Base-by-base conservation (phyloP, 2,888 invertebrate species). In the Zootermopsis nevadensis region DNA sequence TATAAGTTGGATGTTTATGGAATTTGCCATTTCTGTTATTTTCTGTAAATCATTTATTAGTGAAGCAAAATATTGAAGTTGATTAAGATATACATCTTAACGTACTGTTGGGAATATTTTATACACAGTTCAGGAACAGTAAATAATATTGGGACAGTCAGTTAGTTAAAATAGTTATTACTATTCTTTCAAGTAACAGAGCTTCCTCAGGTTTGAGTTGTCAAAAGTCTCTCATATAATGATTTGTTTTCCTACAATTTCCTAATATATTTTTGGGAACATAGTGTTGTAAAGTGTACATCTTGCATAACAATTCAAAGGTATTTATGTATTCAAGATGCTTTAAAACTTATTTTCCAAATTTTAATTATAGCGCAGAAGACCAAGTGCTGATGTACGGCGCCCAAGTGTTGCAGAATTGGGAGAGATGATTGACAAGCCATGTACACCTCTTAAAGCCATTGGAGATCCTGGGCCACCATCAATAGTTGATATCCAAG, bases 331-430 rank as follows among this genome's bases (percentile, higher is more conserved):
- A 12, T 27, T 27, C 8, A 8, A 27, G 27, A 55, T 27, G 27
- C 27, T 60, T 60, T 60, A 27, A 8, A 27, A 10, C n/a, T 60
- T 2, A 60, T 12, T 27, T 8, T n/a, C n/a, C 2, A 53, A 53
- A 77, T 53, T 27, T 0, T 27, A 27, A 22, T 77, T 53, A 53
- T 89, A 94, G 94, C 92, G 94, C 89, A 94, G 98, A 89, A 94
- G 98, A 89, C 96, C 97, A 88, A 97, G 97, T 87, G 93, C 96
- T 87, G 98, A 98, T 91, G 94, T 96, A 86, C 93, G 98, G 88
- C 93, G 98, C 87, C 97, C 97, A 83, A 97, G 97, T 88, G 93
- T 97, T 87, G 95, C 96, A 88, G 97, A 97, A 89, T 91, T 97
- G 88, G 97, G 97, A 90, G 97, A 97, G 89, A 93, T 94, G 87